Conservation (phyloP, 2,888 invertebrate species). For the Nephrotoma appendiculata region DNA sequence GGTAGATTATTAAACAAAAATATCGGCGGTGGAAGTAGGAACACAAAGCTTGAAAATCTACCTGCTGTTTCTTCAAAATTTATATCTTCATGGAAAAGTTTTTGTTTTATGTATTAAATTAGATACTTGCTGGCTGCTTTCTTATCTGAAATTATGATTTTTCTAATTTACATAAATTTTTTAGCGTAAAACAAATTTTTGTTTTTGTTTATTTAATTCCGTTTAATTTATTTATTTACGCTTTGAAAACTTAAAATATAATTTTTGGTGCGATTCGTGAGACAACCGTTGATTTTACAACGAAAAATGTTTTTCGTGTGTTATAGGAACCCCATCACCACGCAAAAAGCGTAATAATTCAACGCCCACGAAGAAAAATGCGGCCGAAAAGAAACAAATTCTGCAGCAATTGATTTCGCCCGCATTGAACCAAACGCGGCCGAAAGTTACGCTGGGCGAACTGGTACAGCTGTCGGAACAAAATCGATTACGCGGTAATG, state of each 20-base stretch:
- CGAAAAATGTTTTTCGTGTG: constrained; percentile 13
- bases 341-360: constrained; percentile 67
- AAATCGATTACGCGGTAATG: constrained; percentile 36
- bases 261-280: background rate
- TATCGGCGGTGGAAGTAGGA: background rate
- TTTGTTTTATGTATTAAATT: background rate
- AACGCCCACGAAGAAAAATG: constrained; percentile 60
- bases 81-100: background rate
- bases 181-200: background rate
- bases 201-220: background rate
- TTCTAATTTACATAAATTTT: background rate
- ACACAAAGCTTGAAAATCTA: background rate
- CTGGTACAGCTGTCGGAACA: constrained; percentile 55
- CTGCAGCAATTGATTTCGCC: constrained; percentile 63
- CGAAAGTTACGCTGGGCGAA: constrained; percentile 46
- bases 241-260: background rate
- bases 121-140: background rate
- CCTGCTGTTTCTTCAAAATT: background rate
- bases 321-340: constrained; percentile 57
- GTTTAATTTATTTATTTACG: constrained; percentile 1
- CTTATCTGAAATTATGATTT: background rate
- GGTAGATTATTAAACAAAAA: background rate
- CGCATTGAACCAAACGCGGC: constrained; percentile 38
- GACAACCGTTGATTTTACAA: background rate
- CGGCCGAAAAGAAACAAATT: constrained; percentile 64